Evolutionary conservation across 2,113 vertebrate species (phyloP).

Genomic region (Philantomba maxwellii): DNA sequence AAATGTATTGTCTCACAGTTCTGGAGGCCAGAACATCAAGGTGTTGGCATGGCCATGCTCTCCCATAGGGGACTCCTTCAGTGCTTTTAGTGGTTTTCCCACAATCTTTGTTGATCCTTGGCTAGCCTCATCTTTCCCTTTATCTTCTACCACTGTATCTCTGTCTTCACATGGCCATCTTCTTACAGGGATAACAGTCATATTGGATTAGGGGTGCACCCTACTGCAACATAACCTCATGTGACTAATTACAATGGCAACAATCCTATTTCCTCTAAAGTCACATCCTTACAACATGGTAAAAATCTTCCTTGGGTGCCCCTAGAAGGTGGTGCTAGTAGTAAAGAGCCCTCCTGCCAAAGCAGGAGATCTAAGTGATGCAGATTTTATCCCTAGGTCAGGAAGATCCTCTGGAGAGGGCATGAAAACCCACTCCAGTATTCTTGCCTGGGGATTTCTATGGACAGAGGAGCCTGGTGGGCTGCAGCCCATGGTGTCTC

Average conservation of each 20-base stretch:
- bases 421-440: neutral
- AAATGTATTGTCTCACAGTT: neutral
- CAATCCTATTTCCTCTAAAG: neutral
- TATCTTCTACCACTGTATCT: neutral
- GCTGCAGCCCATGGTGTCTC: neutral
- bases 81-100: neutral
- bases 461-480: neutral
- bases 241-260: neutral
- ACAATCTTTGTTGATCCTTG: neutral
- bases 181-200: neutral
- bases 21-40: neutral
- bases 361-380: neutral
- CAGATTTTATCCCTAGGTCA: accelerated
- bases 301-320: neutral
- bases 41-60: neutral
- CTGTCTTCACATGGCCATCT: neutral
- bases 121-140: neutral
- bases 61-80: accelerated
- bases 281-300: neutral
- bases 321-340: neutral
- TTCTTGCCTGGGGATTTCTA: neutral
- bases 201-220: neutral
- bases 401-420: neutral
- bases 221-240: neutral
- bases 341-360: neutral